A percentile compares a stretch with the other conserved stretches of the same genome.
Conservation (phyloP, 2,888 invertebrate species). For the Rhagium mordax region DNA sequence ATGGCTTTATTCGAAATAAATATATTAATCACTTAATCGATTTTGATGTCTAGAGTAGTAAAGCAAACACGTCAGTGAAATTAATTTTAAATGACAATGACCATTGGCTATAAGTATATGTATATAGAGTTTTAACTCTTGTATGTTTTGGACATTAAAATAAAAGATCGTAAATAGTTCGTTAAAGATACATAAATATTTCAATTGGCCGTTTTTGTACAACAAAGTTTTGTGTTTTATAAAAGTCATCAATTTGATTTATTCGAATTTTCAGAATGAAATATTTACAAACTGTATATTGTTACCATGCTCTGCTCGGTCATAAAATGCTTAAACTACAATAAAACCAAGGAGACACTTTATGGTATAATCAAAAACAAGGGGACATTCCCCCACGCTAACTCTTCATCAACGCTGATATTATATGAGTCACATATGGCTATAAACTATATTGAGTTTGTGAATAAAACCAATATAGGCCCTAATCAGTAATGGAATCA, state of each 20-base stretch:
- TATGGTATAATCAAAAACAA: constrained; percentile 15
- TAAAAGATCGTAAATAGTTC: too few species aligned
- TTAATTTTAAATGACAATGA: too few species aligned
- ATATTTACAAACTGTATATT: constrained; percentile 1
- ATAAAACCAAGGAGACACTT: background rate
- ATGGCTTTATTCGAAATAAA: too few species aligned
- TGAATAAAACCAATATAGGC: constrained; percentile 4
- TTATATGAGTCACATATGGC: constrained; percentile 13
- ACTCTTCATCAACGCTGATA: constrained; percentile 5
- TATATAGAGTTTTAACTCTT: too few species aligned
- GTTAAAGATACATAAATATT: too few species aligned
- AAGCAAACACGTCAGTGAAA: too few species aligned
- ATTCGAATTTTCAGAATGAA: background rate
- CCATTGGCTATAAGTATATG: too few species aligned
- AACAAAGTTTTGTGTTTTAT: too few species aligned
- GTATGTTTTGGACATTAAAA: too few species aligned
- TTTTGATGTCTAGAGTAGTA: too few species aligned
- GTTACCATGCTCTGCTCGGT: background rate
- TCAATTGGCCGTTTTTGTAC: too few species aligned
- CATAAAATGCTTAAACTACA: background rate
- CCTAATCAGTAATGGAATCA: background rate
- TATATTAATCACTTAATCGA: too few species aligned
- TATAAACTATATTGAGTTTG: background rate
- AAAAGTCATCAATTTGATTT: background rate
- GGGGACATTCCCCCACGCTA: background rate